Conservation (phyloP, 2,113 vertebrate genomes). For the Oenanthe oenanthe region DNA sequence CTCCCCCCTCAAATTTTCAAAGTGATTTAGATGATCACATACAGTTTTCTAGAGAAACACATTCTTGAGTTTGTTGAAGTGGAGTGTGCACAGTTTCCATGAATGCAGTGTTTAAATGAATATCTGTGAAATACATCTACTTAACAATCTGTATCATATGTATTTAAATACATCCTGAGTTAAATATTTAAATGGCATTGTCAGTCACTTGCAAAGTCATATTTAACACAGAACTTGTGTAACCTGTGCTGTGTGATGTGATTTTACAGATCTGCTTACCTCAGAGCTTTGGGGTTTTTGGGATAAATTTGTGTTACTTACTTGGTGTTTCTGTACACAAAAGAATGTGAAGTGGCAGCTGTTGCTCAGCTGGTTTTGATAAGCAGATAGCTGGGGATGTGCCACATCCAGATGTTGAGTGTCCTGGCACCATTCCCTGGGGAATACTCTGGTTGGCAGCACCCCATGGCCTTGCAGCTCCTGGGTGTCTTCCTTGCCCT, state of each 20-base stretch:
- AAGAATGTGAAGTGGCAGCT: not conserved
- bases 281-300: not conserved
- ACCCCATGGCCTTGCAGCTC: not conserved
- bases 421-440: not conserved
- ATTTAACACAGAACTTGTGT: not conserved
- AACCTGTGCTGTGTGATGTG: rapidly evolving
- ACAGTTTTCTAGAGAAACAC: not conserved
- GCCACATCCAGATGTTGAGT: not conserved
- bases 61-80: not conserved
- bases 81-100: rapidly evolving
- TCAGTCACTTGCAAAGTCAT: not conserved
- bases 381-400: too few species aligned
- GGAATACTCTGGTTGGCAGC: not conserved
- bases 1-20: rapidly evolving
- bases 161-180: not conserved
- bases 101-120: rapidly evolving
- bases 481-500: not conserved
- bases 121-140: not conserved
- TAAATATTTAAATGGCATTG: not conserved
- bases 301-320: rapidly evolving
- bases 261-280: not conserved
- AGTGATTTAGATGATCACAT: not conserved
- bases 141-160: not conserved
- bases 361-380: not conserved
- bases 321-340: not conserved